phyloP scores from a whole-genome alignment of 2,113 vertebrate species.

The Hepsetus odoe region DNA sequence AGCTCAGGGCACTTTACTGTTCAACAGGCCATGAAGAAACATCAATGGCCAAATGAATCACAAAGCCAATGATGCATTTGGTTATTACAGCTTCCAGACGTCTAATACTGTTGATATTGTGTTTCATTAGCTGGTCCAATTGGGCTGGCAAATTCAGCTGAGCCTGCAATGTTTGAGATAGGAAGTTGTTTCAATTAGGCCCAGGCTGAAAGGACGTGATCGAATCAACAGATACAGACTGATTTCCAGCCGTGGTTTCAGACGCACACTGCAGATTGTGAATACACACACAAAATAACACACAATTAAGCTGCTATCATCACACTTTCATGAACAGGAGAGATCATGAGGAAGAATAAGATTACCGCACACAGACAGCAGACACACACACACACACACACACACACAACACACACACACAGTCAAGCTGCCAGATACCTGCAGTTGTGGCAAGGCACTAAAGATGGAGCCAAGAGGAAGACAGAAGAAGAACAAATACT shows the following conservation, averaged over 20 bases:
- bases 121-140: constrained; percentile 48
- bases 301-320: too few species aligned
- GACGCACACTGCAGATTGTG: not conserved
- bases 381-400: not conserved
- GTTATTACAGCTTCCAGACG: constrained; percentile 45
- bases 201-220: constrained; percentile 40
- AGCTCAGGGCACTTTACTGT: not conserved
- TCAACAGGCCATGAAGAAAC: constrained; percentile 32
- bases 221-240: constrained; percentile 42
- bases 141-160: constrained; percentile 34
- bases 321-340: not conserved
- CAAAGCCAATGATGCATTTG: constrained; percentile 40
- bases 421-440: constrained; percentile 38
- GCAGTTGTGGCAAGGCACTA: constrained; percentile 41
- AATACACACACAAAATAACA: constrained; percentile 13
- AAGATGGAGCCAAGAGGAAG: constrained; percentile 36
- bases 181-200: constrained; percentile 56
- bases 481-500: constrained; percentile 35
- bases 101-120: constrained; percentile 53
- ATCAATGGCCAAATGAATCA: constrained; percentile 15
- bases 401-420: not conserved
- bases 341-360: too few species aligned
- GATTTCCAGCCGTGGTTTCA: constrained; percentile 29
- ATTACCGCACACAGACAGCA: not conserved
- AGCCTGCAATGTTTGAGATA: constrained; percentile 47